These are phyloP conservation scores for Actinemys pallida DNA, from an alignment of 2,113 vertebrate genomes.

Conservation along the genomic window DNA sequence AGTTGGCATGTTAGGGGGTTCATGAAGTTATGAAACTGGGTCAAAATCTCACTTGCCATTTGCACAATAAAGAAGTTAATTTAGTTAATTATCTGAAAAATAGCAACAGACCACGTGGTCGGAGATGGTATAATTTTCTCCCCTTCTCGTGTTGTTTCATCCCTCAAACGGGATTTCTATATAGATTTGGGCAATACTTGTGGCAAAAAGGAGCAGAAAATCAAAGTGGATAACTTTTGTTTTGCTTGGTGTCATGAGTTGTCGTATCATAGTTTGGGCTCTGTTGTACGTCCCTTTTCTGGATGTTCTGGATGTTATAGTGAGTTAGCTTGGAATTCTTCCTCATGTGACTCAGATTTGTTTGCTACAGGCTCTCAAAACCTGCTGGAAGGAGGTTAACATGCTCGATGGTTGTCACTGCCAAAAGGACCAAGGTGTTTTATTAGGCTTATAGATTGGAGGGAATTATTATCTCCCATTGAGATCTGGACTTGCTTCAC, in stretches of 20 bases:
- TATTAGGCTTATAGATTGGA: not conserved
- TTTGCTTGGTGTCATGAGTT: not conserved
- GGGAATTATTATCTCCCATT: not conserved
- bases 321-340: not conserved
- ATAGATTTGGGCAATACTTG: not conserved
- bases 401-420: not conserved
- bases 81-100: not conserved
- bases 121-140: not conserved
- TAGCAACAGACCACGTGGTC: not conserved
- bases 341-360: not conserved
- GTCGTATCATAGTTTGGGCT: not conserved
- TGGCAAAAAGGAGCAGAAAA: not conserved
- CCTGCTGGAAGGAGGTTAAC: not conserved
- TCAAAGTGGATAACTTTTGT: not conserved
- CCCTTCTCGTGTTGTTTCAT: not conserved
- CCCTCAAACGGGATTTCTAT: not conserved
- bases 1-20: not conserved
- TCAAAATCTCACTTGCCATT: not conserved
- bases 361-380: not conserved
- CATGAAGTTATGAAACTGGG: not conserved
- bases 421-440: not conserved
- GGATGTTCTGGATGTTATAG: not conserved
- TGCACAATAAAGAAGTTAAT: not conserved
- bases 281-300: not conserved
- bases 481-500: not conserved